Evolutionary conservation across 1,140 invertebrate genomes (phyloP), one percentile per base, ranked within the genome.

Genomic region (Aphelinus certus): DNA sequence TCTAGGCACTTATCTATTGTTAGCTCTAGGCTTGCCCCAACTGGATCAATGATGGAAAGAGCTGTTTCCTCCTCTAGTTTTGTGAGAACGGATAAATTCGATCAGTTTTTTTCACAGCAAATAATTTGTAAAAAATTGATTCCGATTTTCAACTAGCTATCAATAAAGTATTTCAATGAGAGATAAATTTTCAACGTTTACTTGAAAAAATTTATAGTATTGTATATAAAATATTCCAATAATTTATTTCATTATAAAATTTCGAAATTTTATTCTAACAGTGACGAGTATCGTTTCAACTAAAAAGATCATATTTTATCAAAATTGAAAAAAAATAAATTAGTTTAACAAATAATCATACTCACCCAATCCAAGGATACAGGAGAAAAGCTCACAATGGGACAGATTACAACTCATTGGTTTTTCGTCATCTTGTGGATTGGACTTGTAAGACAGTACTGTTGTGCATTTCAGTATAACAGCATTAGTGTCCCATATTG

Each of bases 31-130:
- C 92, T 95, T 10, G 97, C 88, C 4, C 93, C 95, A 60, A 96
- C 94, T 0, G 97, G 97, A 87, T 98, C 97, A 62, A 98, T 94
- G 77, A 99, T 98, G n/a, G 96, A 97, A 3, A 98, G 88, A 1
- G 97, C 96, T 1, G 96, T 98, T 82, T 98, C 96, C 73, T 98
- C 95, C 88, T 98, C 96, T 68, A 3, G 26, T 55, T 9, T 53
- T 53, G 51, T 53, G 26, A 26, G 26, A 26, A 26, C 26, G 26
- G 26, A 26, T 26, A 26, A 26, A 26, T 53, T 53, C 51, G 51
- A 9, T 53, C 9, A 53, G 9, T 53, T 53, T 53, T 53, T 53
- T 53, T 53, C 51, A 53, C 4, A 6, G 51, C 9, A 53, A 53
- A 53, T 6, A 53, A 53, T 53, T 53, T 53, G 51, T 53, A 53